These are phyloP conservation scores for Cygnus olor DNA, from an alignment of 2,797 vertebrate genomes.

Conservation along the genomic window DNA sequence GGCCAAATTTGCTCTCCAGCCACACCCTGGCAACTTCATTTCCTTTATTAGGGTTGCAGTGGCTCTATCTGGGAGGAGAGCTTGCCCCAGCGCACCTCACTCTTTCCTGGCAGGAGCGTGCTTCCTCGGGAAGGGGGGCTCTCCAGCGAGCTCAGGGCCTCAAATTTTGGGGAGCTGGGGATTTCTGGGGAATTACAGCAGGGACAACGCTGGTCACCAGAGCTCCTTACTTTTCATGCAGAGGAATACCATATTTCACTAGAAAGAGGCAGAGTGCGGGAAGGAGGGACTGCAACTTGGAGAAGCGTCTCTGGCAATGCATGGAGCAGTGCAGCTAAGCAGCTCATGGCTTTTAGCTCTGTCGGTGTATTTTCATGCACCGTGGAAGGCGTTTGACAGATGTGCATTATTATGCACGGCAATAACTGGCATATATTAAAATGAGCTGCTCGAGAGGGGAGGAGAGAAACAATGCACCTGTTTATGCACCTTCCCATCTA, in stretches of 20 bases:
- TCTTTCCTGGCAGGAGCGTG: conserved; percentile 20
- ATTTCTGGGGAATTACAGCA: background rate
- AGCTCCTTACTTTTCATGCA: background rate
- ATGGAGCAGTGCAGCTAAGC: background rate
- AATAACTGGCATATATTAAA: conserved; percentile 53
- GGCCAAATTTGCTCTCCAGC: conserved; percentile 36
- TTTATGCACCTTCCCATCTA: conserved; percentile 40
- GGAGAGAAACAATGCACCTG: conserved; percentile 49
- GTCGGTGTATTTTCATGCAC: conserved; percentile 36
- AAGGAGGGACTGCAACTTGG: conserved; percentile 1
- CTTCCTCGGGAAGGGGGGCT: background rate
- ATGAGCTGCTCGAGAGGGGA: conserved; percentile 49
- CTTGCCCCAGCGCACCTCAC: background rate
- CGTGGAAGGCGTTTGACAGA: conserved; percentile 68
- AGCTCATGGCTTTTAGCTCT: conserved; percentile 21
- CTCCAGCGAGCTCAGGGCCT: background rate
- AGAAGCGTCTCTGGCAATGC: conserved; percentile 4
- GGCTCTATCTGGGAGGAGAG: background rate
- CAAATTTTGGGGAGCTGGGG: background rate
- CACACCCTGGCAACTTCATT: conserved; percentile 53
- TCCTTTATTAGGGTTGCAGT: conserved; percentile 12
- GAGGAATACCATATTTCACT: background rate
- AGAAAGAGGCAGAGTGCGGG: conserved; percentile 24
- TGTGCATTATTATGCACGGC: conserved; percentile 74
- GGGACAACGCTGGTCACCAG: background rate